These are phyloP conservation scores for Acipenser ruthenus DNA, from an alignment of 2,797 vertebrate species.

Conservation along the genomic window DNA sequence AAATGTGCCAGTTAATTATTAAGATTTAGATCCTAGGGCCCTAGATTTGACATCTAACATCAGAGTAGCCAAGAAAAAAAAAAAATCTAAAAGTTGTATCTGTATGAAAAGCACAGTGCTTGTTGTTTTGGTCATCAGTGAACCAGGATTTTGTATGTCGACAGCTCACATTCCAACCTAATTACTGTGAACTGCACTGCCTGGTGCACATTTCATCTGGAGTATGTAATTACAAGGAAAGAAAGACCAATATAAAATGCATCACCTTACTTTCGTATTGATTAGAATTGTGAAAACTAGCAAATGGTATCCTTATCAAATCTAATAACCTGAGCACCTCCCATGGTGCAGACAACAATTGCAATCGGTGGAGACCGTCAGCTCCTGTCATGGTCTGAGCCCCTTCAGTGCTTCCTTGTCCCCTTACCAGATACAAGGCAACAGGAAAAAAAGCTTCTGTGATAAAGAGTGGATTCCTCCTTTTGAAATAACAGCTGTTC, in stretches of 20 bases:
- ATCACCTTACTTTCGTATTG: constrained; percentile 42
- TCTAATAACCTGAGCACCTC: constrained; percentile 15
- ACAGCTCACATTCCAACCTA: constrained; percentile 66
- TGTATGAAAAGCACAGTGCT: constrained; percentile 42
- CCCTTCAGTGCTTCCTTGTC: background rate
- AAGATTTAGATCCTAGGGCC: constrained; percentile 94
- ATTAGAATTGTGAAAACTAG: constrained; percentile 35
- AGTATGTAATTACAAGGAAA: constrained; percentile 63
- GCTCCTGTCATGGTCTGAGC: constrained; percentile 4
- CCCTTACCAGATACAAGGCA: background rate
- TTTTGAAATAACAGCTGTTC: too few relatives aligned
- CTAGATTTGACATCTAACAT: constrained; percentile 81
- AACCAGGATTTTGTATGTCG: constrained; percentile 53
- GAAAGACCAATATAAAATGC: constrained; percentile 49
- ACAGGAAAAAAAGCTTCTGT: background rate
- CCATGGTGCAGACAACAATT: constrained; percentile 11
- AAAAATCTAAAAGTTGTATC: constrained; percentile 45
- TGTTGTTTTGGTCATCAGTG: constrained; percentile 39
- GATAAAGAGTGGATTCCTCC: too few relatives aligned
- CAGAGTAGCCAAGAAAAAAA: constrained; percentile 76
- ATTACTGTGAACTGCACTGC: constrained; percentile 60
- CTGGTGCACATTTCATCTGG: constrained; percentile 55
- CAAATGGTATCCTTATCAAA: constrained; percentile 9
- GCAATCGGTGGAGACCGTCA: constrained; percentile 15
- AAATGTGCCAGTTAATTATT: constrained; percentile 99